A percentile compares a stretch with the other conserved stretches of the same genome.
These are phyloP conservation scores for Lasiurus borealis DNA, from an alignment of 2,113 vertebrate genomes.

Conservation along the genomic window DNA sequence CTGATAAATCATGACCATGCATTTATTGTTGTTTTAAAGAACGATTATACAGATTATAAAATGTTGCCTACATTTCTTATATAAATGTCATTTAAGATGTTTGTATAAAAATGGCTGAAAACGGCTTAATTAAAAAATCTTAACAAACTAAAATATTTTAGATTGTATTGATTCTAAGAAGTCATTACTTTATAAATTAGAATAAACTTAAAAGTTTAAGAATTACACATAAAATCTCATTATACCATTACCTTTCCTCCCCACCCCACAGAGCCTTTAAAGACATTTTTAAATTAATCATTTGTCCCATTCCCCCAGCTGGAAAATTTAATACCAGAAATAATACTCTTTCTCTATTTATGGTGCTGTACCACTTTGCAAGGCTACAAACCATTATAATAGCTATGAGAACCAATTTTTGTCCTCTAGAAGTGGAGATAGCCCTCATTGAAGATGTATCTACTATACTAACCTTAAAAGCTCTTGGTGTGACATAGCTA, in stretches of 20 bases:
- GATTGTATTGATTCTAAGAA: conserved; percentile 12
- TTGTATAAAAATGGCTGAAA: conserved; percentile 26
- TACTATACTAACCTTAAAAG: conserved; percentile 94
- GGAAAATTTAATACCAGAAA: background rate
- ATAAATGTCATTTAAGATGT: background rate
- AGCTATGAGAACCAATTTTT: background rate
- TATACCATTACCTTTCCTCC: background rate
- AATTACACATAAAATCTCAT: background rate
- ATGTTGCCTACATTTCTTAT: background rate
- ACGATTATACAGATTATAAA: background rate
- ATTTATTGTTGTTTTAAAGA: background rate
- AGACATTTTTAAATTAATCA: background rate
- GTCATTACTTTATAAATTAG: background rate
- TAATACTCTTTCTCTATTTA: background rate
- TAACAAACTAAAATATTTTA: background rate
- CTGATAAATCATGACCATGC: too few species aligned
- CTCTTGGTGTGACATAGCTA: conserved; percentile 97
- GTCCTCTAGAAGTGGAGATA: background rate
- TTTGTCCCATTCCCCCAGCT: background rate
- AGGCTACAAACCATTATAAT: background rate
- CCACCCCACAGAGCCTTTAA: background rate
- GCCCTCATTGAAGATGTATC: background rate
- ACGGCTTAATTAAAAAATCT: background rate
- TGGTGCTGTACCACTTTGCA: background rate
- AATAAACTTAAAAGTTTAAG: conserved; percentile 16